Evolutionary conservation across 2,888 invertebrate species (phyloP), one percentile per base, ranked within the genome.

Genomic region (Dromius quadrimaculatus): DNA sequence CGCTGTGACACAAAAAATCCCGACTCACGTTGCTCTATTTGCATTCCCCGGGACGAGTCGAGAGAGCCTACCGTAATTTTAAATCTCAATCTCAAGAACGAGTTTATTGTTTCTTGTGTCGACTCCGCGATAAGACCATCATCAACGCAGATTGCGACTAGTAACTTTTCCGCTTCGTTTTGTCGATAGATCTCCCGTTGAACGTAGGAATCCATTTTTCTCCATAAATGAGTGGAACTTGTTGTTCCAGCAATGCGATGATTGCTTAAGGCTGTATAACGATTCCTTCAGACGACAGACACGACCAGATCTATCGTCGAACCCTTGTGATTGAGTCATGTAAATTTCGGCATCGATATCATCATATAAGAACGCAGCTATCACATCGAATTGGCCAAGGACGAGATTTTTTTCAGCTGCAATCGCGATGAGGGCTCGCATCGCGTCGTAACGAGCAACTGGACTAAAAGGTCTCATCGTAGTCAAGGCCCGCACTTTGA

Each of bases 401-500:
- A 68, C 69, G 1, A 74, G 50, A 11, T 61, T 63, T 17, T 71
- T 63, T 32, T 63, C 19, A 17, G 74, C 71, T 54, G 74, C 73
- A 45, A 47, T 69, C 13, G 72, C 73, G 13, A 74, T 63, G 1
- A 73, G 5, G 0, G 70, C 45, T 13, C 73, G 72, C 47, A 73
- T 71, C 1, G 54, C n/a, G 17, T 47, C 20, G 32, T 43, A 70
- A 5, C 70, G 41, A 9, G 70, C 70, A 17, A 74, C 74, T 17
- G 71, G 72, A n/a, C 23, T 71, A 72, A 50, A 75, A 74, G 1
- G 73, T 74, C 41, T 74, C 74, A 32, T 72, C 72, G 36, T 71
- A 71, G 13, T 63, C 75, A 5, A 76, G 62, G 4, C 76, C 75
- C 73, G 63, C 0, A 72, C 75, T 28, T 76, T 76, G 0, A 77